phyloP scores from a whole-genome alignment of 2,888 invertebrate genomes.

The Brachycybe producta region DNA sequence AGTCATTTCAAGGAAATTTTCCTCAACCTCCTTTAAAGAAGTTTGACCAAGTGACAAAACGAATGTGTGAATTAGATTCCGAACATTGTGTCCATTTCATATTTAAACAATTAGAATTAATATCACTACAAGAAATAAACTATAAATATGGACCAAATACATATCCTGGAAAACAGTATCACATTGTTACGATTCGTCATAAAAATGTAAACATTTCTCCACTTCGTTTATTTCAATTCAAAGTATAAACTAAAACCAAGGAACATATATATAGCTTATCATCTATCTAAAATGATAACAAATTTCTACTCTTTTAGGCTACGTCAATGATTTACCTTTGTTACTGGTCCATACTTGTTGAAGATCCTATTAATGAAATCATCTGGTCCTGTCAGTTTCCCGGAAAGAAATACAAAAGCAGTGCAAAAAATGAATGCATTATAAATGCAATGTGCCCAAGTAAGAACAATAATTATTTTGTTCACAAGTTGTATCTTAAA shows the following conservation, averaged over 20 bases:
- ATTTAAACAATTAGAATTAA: neutral
- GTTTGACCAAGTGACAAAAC: neutral
- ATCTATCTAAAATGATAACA: neutral
- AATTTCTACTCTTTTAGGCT: neutral
- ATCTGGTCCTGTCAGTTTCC: slow-evolving; percentile 7
- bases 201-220: neutral
- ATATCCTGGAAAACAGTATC: neutral
- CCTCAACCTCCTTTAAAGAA: neutral
- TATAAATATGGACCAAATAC: neutral
- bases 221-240: slow-evolving; percentile 1
- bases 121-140: neutral
- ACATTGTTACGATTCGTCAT: neutral
- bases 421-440: neutral
- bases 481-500: too few species aligned
- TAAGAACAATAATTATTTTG: neutral
- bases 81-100: slow-evolving; percentile 11
- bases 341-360: slow-evolving; percentile 2
- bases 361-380: neutral
- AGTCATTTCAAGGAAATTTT: slow-evolving; percentile 9
- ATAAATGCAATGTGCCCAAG: slow-evolving; percentile 8
- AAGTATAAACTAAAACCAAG: slow-evolving; percentile 1
- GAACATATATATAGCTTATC: neutral
- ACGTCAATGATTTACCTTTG: slow-evolving; percentile 4
- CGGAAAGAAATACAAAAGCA: neutral
- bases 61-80: neutral